phyloP scores from a whole-genome alignment of 1,140 invertebrate species.

The Macrobrachium nipponense region DNA sequence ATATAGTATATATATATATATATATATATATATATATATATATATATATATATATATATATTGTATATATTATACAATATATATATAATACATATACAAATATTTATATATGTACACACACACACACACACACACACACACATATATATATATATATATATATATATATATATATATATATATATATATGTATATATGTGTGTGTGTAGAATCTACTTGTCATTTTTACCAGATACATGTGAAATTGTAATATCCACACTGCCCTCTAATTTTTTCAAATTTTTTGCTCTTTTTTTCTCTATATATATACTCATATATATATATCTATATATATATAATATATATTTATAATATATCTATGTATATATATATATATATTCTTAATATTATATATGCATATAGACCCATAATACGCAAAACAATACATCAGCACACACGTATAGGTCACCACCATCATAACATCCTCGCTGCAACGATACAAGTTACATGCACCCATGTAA shows the following conservation, averaged over 20 bases:
- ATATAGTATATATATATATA: not conserved
- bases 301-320: not conserved
- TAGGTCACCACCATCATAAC: not conserved
- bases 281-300: no score
- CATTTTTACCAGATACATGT: not conserved
- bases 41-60: slow-evolving; percentile 17
- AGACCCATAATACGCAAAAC: no score
- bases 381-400: not conserved
- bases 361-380: slow-evolving; percentile 9
- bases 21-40: slow-evolving; percentile 18
- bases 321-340: slow-evolving; percentile 3
- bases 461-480: no score
- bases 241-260: no score
- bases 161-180: slow-evolving; percentile 11
- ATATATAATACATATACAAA: slow-evolving; percentile 1
- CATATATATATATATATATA: not conserved
- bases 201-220: no score
- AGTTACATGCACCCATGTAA: no score
- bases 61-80: slow-evolving; percentile 3
- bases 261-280: no score
- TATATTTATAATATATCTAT: slow-evolving; percentile 7
- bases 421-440: not conserved
- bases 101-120: not conserved
- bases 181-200: slow-evolving; percentile 4
- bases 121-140: not conserved